Percentiles rank a stretch among this genome's conserved stretches.
Conservation (phyloP, 2,113 vertebrate genomes). For the Zapus hudsonius region DNA sequence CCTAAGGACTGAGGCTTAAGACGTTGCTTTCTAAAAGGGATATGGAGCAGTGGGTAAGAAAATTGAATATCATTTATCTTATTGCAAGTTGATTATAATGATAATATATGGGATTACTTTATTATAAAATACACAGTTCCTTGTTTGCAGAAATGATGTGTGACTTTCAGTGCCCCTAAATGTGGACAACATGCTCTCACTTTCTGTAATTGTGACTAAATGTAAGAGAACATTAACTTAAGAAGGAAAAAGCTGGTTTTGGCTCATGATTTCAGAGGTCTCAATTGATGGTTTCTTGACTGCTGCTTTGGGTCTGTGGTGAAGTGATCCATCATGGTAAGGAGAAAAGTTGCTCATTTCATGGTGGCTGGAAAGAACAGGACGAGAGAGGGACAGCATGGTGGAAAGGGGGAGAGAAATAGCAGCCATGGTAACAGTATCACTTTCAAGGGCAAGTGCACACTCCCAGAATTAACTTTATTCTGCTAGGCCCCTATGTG, state of each 20-base stretch:
- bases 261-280: neutral
- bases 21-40: neutral
- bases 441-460: neutral
- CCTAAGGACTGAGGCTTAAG: neutral
- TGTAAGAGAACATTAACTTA: neutral
- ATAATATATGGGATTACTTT: neutral
- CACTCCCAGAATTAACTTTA: neutral
- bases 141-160: neutral
- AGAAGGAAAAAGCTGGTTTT: neutral
- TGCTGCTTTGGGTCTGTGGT: no score
- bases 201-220: neutral
- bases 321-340: neutral
- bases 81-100: neutral
- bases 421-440: no score
- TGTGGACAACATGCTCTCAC: neutral
- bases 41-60: neutral
- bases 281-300: neutral
- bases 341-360: neutral
- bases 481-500: neutral
- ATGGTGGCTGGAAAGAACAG: no score
- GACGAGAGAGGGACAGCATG: neutral
- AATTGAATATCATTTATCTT: neutral
- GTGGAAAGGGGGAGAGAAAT: neutral
- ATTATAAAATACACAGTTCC: neutral
- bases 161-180: neutral